Conservation (phyloP, 2,113 vertebrate genomes). For the Pantherophis guttatus region DNA sequence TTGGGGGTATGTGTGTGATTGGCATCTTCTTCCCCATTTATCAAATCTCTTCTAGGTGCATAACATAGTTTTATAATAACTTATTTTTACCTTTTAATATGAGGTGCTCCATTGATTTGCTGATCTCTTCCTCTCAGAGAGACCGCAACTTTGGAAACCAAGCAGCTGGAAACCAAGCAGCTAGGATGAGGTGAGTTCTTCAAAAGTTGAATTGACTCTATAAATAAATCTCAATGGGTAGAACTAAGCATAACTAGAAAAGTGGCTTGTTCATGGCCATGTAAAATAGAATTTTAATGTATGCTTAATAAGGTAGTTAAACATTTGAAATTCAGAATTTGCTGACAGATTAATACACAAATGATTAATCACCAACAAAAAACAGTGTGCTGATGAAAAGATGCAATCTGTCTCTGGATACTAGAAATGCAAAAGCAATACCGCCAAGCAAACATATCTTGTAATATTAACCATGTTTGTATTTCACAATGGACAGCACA, state of each 20-base stretch:
- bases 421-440: background rate
- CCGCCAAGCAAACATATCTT: background rate
- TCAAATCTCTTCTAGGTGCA: background rate
- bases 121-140: background rate
- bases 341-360: background rate
- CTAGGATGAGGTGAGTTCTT: background rate
- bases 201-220: constrained; percentile 3
- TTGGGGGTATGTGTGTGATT: background rate
- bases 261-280: background rate
- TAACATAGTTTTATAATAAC: background rate
- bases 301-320: background rate
- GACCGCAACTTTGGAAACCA: background rate
- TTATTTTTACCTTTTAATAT: constrained; percentile 18
- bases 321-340: background rate
- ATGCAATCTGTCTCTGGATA: background rate
- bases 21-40: background rate
- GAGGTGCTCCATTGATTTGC: background rate
- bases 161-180: background rate
- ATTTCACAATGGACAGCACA: background rate
- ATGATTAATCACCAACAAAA: background rate
- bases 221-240: constrained; percentile 6
- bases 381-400: background rate
- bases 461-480: background rate
- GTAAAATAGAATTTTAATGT: background rate
- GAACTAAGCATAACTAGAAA: background rate